A percentile compares a stretch with the other conserved stretches of the same genome.
phyloP scores from a whole-genome alignment of 2,113 vertebrate species.

The Ciconia stormi region DNA sequence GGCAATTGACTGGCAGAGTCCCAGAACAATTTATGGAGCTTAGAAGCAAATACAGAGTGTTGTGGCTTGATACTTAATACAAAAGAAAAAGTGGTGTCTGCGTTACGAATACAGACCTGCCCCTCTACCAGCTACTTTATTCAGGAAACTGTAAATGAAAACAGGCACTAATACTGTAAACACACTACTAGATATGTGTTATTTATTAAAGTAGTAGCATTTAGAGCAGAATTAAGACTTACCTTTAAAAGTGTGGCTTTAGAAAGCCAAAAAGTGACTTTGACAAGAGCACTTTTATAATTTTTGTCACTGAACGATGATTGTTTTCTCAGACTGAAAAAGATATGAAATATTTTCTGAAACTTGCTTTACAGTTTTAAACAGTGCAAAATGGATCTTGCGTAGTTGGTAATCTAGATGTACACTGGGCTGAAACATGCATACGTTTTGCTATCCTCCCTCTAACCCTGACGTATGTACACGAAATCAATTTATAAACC shows the following conservation, averaged over 20 bases:
- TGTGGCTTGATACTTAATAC: background rate
- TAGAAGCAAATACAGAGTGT: background rate
- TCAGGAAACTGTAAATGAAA: background rate
- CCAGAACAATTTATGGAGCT: background rate
- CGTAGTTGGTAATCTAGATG: background rate
- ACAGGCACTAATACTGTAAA: background rate
- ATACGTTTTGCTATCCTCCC: background rate
- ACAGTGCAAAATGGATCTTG: background rate
- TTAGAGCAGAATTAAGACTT: background rate
- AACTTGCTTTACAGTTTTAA: background rate
- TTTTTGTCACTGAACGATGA: background rate
- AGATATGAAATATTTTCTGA: background rate
- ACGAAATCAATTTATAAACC: background rate
- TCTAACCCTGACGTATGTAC: fast-evolving
- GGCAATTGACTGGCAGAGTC: background rate
- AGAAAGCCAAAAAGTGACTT: background rate
- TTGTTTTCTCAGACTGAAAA: background rate
- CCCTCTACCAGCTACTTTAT: background rate
- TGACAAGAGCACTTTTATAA: background rate
- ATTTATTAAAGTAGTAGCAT: background rate
- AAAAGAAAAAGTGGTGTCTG: background rate
- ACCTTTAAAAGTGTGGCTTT: background rate
- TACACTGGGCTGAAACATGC: background rate
- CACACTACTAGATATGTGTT: fast-evolving
- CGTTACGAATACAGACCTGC: background rate